These are phyloP conservation scores for Tetranychus truncatus DNA, from an alignment of 2,888 invertebrate genomes.

Conservation along the genomic window DNA sequence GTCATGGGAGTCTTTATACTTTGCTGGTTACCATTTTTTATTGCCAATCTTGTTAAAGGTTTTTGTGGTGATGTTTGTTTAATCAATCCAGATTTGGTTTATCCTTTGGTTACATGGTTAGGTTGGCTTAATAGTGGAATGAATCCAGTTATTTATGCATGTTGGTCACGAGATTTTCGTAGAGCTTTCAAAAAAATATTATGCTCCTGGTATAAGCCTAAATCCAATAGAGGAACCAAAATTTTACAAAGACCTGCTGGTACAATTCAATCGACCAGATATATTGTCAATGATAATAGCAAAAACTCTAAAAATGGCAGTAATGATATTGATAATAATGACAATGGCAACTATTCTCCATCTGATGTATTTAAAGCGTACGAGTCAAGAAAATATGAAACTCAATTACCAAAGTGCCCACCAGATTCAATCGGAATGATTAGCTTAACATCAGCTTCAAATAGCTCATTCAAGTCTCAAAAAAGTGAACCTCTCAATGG, in stretches of 20 bases:
- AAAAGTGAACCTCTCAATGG: not conserved
- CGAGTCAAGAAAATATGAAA: not conserved
- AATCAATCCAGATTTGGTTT: constrained; percentile 65
- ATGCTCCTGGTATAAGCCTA: constrained; percentile 46
- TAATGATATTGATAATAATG: not conserved
- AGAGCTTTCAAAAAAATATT: constrained; percentile 75
- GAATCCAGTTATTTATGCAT: constrained; percentile 96
- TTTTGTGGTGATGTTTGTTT: constrained; percentile 56
- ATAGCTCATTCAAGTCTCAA: not conserved
- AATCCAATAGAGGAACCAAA: not conserved
- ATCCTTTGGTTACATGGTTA: constrained; percentile 73
- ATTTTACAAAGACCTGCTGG: not conserved
- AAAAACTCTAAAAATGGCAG: not conserved
- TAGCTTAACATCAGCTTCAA: not conserved
- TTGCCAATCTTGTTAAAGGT: constrained; percentile 75
- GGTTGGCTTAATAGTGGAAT: constrained; percentile 90
- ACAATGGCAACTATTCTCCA: not conserved
- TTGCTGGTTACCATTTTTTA: constrained; percentile 89
- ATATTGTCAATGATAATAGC: not conserved
- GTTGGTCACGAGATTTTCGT: constrained; percentile 81
- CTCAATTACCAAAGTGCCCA: not conserved
- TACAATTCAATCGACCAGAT: not conserved
- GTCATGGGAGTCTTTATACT: constrained; percentile 85
- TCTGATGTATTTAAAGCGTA: not conserved
- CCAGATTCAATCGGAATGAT: not conserved